Evolutionary conservation across 64 coral and sea anemone species (phyloP).

Genomic region (Platygyra sinensis): DNA sequence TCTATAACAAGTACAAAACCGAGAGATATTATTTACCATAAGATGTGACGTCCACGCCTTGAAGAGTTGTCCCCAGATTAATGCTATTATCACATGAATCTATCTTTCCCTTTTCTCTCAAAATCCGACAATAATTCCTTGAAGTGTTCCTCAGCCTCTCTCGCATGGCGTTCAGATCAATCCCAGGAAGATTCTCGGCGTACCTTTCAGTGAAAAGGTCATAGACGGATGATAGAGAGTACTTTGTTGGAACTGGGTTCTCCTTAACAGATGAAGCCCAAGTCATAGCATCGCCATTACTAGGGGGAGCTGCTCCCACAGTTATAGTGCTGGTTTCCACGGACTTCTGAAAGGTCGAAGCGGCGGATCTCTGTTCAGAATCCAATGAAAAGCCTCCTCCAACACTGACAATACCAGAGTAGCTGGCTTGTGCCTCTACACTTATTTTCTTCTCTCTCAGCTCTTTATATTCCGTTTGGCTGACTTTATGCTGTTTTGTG

Average conservation of each 20-base stretch:
- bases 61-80: slow-evolving; percentile 1
- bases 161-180: neutral
- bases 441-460: slow-evolving; percentile 5
- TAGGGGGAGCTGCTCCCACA: slow-evolving; percentile 61
- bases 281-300: slow-evolving; percentile 47
- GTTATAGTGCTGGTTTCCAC: slow-evolving; percentile 53
- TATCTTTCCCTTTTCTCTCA: slow-evolving; percentile 3
- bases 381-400: slow-evolving; percentile 37
- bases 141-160: neutral
- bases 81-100: slow-evolving; percentile 33
- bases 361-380: slow-evolving; percentile 31
- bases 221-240: neutral
- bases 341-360: slow-evolving; percentile 30
- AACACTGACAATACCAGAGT: slow-evolving; percentile 36
- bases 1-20: too few species aligned
- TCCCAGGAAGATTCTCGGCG: slow-evolving; percentile 4
- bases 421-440: slow-evolving; percentile 63
- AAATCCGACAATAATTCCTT: slow-evolving; percentile 25
- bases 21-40: neutral
- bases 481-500: slow-evolving; percentile 42
- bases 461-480: slow-evolving; percentile 32
- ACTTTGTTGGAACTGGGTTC: slow-evolving; percentile 49
- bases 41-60: neutral
- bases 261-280: slow-evolving; percentile 55
- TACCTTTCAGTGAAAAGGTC: slow-evolving; percentile 39